phyloP scores from a whole-genome alignment of 2,797 vertebrate species.

The Apogon talboti region DNA sequence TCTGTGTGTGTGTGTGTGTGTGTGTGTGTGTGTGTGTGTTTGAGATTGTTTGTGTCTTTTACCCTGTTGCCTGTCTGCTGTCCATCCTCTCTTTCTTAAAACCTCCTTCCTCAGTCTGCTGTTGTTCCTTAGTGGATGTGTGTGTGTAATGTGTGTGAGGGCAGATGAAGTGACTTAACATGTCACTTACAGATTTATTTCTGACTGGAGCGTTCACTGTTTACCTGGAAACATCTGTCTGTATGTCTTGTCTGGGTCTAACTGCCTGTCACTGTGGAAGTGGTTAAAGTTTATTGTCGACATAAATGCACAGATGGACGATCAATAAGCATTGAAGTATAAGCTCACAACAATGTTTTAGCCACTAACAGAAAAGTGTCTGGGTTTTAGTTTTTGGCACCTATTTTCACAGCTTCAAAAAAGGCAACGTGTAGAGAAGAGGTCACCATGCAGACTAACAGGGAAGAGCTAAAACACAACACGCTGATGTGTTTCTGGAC shows the following conservation, averaged over 20 bases:
- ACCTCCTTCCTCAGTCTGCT: conserved; percentile 52
- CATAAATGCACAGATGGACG: conserved; percentile 50
- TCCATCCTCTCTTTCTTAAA: conserved; percentile 55
- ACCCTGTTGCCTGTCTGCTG: conserved; percentile 52
- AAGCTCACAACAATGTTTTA: conserved; percentile 42
- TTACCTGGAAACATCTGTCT: conserved; percentile 64
- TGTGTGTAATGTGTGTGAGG: conserved; percentile 17
- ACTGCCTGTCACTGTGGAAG: conserved; percentile 21
- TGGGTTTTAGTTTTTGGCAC: conserved; percentile 33
- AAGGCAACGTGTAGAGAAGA: conserved; percentile 14
- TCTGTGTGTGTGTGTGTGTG: conserved; percentile 1
- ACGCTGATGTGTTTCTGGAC: conserved; percentile 11
- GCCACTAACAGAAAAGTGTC: conserved; percentile 26
- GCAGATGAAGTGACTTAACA: conserved; percentile 60
- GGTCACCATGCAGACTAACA: conserved; percentile 5
- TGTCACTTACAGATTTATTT: conserved; percentile 60
- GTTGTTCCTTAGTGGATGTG: conserved; percentile 47
- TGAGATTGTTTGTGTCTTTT: conserved; percentile 61
- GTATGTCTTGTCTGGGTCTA: conserved; percentile 27
- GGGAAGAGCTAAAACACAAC: conserved; percentile 21
- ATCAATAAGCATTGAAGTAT: conserved; percentile 60
- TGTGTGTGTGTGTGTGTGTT: conserved; percentile 29
- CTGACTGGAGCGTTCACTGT: conserved; percentile 46
- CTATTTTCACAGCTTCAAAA: conserved; percentile 29
- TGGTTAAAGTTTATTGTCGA: conserved; percentile 43